Conservation (phyloP, 1,140 invertebrate genomes). For the Drosophila arawakana region DNA sequence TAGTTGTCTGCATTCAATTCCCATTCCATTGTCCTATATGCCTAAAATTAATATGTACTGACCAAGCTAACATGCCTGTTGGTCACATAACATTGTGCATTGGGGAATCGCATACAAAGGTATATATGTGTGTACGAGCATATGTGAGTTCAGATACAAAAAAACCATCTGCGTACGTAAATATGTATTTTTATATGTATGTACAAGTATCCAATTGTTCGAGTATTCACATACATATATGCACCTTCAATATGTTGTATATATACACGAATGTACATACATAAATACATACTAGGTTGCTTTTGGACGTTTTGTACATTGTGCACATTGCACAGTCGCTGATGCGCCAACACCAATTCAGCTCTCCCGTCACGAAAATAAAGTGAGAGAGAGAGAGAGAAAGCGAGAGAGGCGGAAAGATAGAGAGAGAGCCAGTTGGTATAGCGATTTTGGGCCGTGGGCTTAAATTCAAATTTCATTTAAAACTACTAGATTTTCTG, state of each 20-base stretch:
- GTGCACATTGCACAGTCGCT: constrained; percentile 5
- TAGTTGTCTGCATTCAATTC: background rate
- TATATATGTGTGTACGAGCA: background rate
- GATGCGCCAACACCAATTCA: constrained; percentile 2
- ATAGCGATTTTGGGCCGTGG: background rate
- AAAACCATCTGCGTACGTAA: too few species aligned
- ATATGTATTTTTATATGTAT: background rate
- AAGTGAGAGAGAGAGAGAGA: constrained; percentile 11
- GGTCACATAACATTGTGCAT: background rate
- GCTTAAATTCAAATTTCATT: background rate
- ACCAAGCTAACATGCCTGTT: constrained; percentile 2
- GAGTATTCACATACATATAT: background rate
- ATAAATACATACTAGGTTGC: constrained; percentile 1
- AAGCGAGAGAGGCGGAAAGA: background rate
- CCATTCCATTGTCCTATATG: background rate
- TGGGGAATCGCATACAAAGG: background rate
- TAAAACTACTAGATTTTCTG: background rate
- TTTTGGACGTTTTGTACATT: constrained; percentile 13
- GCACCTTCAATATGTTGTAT: background rate
- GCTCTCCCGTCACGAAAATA: constrained; percentile 5
- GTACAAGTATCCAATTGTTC: background rate
- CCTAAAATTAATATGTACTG: constrained; percentile 1
- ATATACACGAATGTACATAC: background rate
- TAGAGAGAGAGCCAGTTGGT: background rate
- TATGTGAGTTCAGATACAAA: background rate